These are phyloP conservation scores for Oxygymnocypris stewartii DNA, from an alignment of 2,113 vertebrate genomes.

Conservation along the genomic window DNA sequence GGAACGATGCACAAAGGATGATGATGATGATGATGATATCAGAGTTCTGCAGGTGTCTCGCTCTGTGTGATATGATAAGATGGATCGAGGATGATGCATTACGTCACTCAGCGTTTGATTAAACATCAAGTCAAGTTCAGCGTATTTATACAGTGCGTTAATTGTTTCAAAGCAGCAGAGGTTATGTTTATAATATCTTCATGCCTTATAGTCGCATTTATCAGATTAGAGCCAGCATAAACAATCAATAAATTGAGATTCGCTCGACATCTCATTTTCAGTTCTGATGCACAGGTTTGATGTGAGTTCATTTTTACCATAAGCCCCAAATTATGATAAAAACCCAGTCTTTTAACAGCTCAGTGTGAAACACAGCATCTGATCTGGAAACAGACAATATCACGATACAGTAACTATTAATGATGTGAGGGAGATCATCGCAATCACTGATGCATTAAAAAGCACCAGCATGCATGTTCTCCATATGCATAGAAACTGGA, in stretches of 20 bases:
- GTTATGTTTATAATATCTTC: neutral
- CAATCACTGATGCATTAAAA: neutral
- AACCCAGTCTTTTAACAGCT: neutral
- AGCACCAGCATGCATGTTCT: neutral
- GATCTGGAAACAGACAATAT: no score
- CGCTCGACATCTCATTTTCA: neutral
- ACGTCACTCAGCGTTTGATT: neutral
- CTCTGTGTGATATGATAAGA: neutral
- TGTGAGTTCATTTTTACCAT: neutral
- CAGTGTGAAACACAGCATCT: neutral
- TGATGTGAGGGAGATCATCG: neutral
- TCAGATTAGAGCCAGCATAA: neutral
- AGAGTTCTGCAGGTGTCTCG: neutral
- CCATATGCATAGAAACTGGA: neutral
- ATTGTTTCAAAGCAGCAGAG: no score
- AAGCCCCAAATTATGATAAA: neutral
- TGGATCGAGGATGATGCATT: neutral
- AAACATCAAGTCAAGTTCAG: neutral
- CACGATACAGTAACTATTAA: neutral
- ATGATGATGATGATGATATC: slow-evolving; percentile 27
- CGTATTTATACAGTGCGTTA: neutral
- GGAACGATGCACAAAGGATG: slow-evolving; percentile 38
- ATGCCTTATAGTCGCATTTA: neutral
- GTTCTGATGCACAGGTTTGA: neutral
- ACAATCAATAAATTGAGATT: neutral